A percentile compares a stretch with the other conserved stretches of the same genome.
Evolutionary conservation across 2,797 vertebrate species (phyloP).

Genomic region (Kryptopterus vitreolus): DNA sequence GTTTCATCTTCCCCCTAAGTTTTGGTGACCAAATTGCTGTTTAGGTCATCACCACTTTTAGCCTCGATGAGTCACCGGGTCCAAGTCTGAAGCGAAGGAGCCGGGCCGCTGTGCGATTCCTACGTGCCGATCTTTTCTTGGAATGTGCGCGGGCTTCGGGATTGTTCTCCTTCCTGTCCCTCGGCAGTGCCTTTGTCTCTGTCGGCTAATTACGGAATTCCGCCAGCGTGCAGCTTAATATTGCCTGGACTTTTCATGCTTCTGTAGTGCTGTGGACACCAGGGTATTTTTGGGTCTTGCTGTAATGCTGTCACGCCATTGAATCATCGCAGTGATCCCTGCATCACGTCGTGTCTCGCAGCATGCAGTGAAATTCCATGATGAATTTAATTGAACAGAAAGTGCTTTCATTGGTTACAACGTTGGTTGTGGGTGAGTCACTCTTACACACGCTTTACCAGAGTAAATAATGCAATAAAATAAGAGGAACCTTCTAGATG

Average conservation of each 20-base stretch:
- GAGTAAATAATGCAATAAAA: background rate
- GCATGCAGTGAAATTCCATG: conserved; percentile 14
- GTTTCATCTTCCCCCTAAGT: conserved; percentile 1
- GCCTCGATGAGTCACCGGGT: conserved; percentile 48
- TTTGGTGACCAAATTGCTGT: conserved; percentile 35
- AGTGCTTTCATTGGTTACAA: background rate
- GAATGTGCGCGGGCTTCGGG: conserved; percentile 70
- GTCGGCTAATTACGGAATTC: conserved; percentile 78
- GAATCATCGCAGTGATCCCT: conserved; percentile 21
- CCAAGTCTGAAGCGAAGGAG: conserved; percentile 45
- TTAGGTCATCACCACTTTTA: conserved; percentile 55
- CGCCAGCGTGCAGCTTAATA: conserved; percentile 63
- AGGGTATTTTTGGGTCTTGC: conserved; percentile 70
- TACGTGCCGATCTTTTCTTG: conserved; percentile 71
- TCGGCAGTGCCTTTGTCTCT: conserved; percentile 76
- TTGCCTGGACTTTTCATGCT: conserved; percentile 53
- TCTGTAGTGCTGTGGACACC: conserved; percentile 63
- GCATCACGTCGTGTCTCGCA: conserved; percentile 11
- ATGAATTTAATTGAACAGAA: background rate
- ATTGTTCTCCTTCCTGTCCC: conserved; percentile 80
- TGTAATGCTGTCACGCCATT: conserved; percentile 58
- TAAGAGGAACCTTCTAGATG: background rate
- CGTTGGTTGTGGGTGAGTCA: background rate
- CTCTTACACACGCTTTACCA: background rate
- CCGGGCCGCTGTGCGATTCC: conserved; percentile 60